A percentile compares a stretch with the other conserved stretches of the same genome.
phyloP scores from a whole-genome alignment of 1,140 invertebrate species.

The Zeugodacus cucurbitae region DNA sequence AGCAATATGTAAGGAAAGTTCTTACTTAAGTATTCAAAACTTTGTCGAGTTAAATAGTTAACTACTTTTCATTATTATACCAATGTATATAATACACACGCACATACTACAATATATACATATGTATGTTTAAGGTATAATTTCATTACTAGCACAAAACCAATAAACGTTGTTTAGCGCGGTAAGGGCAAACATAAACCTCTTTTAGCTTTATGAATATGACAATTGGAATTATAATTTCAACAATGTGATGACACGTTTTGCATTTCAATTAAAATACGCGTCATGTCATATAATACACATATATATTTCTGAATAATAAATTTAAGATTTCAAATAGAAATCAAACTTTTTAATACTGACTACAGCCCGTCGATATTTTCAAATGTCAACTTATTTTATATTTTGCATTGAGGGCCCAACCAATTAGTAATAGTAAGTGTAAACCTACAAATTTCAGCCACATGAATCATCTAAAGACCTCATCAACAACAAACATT shows the following conservation, averaged over 20 bases:
- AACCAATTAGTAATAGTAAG: not conserved
- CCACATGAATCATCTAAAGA: slow-evolving; percentile 4
- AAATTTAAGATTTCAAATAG: too few species aligned
- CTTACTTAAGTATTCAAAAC: too few species aligned
- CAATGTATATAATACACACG: not conserved
- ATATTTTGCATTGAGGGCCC: not conserved
- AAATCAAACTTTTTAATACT: too few species aligned
- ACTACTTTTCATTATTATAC: not conserved
- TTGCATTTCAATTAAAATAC: slow-evolving; percentile 13
- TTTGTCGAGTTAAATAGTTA: not conserved
- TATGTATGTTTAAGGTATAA: not conserved
- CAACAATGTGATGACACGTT: not conserved
- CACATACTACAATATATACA: not conserved
- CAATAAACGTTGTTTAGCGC: not conserved
- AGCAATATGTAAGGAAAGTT: too few species aligned
- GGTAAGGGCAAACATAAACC: not conserved
- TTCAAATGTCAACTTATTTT: too few species aligned
- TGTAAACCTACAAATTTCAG: not conserved
- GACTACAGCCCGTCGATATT: too few species aligned
- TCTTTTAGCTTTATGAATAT: not conserved
- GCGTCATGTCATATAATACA: not conserved
- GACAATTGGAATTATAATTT: slow-evolving; percentile 19
- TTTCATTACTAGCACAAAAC: not conserved
- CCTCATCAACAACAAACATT: not conserved
- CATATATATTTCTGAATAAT: not conserved